Evolutionary conservation across 2,888 invertebrate genomes (phyloP), one percentile per base, ranked within the genome.

Genomic region (Tethea ocularis): DNA sequence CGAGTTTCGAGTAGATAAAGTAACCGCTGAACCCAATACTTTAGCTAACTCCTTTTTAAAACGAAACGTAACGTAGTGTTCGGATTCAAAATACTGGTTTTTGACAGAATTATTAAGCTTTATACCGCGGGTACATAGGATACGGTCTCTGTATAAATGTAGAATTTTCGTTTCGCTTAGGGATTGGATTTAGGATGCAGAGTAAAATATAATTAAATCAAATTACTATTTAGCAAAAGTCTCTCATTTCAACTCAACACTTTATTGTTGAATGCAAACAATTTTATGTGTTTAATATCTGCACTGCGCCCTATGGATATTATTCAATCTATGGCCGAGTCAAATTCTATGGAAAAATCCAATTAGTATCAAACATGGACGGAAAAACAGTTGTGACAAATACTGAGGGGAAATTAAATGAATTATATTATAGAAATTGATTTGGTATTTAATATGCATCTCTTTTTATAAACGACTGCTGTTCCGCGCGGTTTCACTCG

Each of bases 1-100:
- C 55, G 56, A 77, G 68, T 75, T 74, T 52, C 36, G 57, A 67
- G 64, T 57, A 69, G 69, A 71, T 72, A 77, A 72, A 75, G 67
- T 70, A 73, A 68, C 68, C 71, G 62, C 54, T 67, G 64, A 72
- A 62, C 64, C 62, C 53, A 56, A 61, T 61, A 66, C 57, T 57
- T 57, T 56, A 67, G 67, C 62, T 59, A 65, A 57, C 64, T 69
- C 59, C 52, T 51, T 46, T 46, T 46, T 46, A 46, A 46, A 38
- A 41, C 17, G 17, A 17, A 46, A 46, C 20, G 20, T 20, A 46
- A 20, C 5, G 46, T 46, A 46, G 46, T 46, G 10, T 46, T 46
- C 20, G 1, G 10, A 46, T 17, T 46, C 46, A 46, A 46, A n/a
- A 46, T 46, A 20, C 10, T 46, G 0, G 46, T 20, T 38, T 38